Base-by-base conservation (phyloP, 2,113 vertebrate species). In the Engystomops pustulosus region DNA sequence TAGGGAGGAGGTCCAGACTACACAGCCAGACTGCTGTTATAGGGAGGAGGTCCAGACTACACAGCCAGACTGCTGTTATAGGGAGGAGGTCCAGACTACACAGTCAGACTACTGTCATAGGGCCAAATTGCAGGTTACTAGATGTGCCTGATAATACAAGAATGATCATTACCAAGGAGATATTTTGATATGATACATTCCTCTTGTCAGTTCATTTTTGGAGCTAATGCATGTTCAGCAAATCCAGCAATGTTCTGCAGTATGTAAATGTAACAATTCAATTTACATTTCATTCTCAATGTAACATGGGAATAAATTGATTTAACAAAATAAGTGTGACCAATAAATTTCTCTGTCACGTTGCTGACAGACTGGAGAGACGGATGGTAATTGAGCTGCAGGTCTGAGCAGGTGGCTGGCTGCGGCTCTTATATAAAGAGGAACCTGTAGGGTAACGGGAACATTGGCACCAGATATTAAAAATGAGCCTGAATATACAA, bases 371-470 rank as follows among this genome's bases (percentile, higher is more conserved):
- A 17, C 8, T 1, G 1, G 6, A 5, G 15, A 32, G 71, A 3
- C 3, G n/a, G 10, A 2, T 2, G 41, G 7, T 74, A 30, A 53
- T 53, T 58, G 74, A 38, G 74, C 32, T 36, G 49, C 12, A 58
- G 74, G 74, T n/a, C 51, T 36, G 51, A 58, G 14, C 74, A 58
- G 74, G 25, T 77, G 49, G 30, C 20, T 53, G 11, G 30, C 25
- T 4, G 4, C 18, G 1, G 3, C n/a, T 30, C 5, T 32, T 18
- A 76, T 34, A 76, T 76, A 30, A 76, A 53, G 27, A 53, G 47
- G 9, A 34, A 55, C 20, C 14, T 11, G 23, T 34, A 55, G 10
- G 32, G 34, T 10, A 47, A 6, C n/a, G n/a, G 69, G 69, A 34
- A 77, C 74, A 58, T 77, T 32, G 20, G 38, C 69, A 72, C 41